Evolutionary conservation across 2,113 vertebrate genomes (phyloP), one percentile per base, ranked within the genome.

Genomic region (Xenotilapia flavipinnis): DNA sequence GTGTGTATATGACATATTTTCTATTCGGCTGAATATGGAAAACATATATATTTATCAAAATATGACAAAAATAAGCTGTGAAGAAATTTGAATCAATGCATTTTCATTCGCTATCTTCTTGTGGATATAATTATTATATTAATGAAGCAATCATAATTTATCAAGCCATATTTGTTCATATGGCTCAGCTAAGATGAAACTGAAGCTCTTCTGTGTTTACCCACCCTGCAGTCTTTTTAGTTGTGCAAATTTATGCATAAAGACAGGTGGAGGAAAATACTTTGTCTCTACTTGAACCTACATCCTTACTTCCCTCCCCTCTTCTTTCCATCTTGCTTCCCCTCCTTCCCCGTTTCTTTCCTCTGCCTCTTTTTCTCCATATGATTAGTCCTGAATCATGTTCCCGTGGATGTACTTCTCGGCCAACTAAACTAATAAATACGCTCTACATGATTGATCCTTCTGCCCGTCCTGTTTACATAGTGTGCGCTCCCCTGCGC

Each of bases 401-500:
- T 87, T 83, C 47, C 62, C 82, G 81, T 38, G 56, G 75, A 89
- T 80, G 79, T 79, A 56, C 83, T 86, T 73, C 70, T 49, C 3
- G 6, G 65, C 81, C 60, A 91, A 79, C 90, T 86, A 70, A 93
- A 89, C 93, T 87, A 90, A 89, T 93, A 92, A 84, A 88, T 86
- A 28, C 3, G 65, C 33, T 82, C 79, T 54, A 10, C 23, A 85
- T 91, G 91, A 93, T 91, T 90, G 93, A 95, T 88, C 86, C 85
- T 54, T 81, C 75, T 91, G 90, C 82, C 92, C 65, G 93, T 91
- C 92, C 84, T 91, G 93, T 95, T 93, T 92, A 94, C 90, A 90
- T 91, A 90, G 88, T 82, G 85, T 80, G 70, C 33, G 77, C 79
- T 90, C 75, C 83, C 90, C 90, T 92, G 87, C 49, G 68, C 90